phyloP scores from a whole-genome alignment of 2,113 vertebrate species.

The Gyps fulvus region DNA sequence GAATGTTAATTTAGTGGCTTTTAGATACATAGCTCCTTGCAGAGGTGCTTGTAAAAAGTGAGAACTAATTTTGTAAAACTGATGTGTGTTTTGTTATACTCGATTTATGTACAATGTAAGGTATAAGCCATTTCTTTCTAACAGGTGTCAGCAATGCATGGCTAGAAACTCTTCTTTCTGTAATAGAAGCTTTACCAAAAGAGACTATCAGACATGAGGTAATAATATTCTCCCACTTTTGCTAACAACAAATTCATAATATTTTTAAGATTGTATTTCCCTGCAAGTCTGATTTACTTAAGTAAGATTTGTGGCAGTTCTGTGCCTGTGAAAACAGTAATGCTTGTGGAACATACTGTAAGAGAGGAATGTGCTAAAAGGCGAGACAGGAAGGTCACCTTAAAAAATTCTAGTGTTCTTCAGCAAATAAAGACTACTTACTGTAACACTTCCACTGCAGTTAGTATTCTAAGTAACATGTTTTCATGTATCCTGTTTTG shows the following conservation, averaged over 20 bases:
- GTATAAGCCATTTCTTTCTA: neutral
- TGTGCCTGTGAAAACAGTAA: neutral
- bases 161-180: constrained; percentile 90
- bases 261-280: neutral
- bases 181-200: constrained; percentile 89
- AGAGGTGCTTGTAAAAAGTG: neutral
- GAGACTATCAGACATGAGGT: constrained; percentile 93
- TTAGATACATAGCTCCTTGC: neutral
- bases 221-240: neutral
- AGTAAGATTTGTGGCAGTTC: neutral
- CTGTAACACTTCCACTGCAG: neutral
- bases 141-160: constrained; percentile 91
- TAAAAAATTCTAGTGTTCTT: neutral
- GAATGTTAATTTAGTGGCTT: neutral
- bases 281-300: neutral
- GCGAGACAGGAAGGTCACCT: neutral
- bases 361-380: neutral
- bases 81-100: neutral
- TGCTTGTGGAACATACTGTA: neutral
- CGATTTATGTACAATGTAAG: neutral
- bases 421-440: neutral
- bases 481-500: neutral
- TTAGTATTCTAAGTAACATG: neutral
- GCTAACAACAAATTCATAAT: neutral
- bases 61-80: neutral